phyloP scores from a whole-genome alignment of 2,113 vertebrate genomes.

The Ptilonorhynchus violaceus region DNA sequence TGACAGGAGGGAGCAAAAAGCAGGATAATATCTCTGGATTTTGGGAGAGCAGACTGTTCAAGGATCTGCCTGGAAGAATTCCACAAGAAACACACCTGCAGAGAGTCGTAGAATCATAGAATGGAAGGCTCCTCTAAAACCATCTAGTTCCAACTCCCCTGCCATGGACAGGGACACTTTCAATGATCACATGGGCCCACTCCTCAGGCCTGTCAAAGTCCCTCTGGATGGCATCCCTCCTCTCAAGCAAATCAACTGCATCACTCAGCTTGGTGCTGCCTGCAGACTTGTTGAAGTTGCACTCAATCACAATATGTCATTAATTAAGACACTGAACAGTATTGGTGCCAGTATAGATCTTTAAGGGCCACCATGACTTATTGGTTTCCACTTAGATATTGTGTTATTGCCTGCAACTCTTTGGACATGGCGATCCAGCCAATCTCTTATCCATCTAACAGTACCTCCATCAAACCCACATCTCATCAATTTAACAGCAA shows the following conservation, averaged over 20 bases:
- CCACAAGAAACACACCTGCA: neutral
- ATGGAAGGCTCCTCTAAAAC: neutral
- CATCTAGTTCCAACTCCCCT: neutral
- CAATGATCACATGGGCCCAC: rapidly evolving
- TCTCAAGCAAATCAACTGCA: neutral
- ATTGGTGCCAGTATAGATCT: neutral
- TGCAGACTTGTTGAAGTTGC: neutral
- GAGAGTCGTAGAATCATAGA: neutral
- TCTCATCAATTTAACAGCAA: neutral
- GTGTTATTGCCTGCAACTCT: neutral
- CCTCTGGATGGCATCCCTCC: neutral
- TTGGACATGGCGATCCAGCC: neutral
- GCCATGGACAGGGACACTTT: neutral
- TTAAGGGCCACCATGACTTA: neutral
- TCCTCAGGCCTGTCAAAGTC: neutral
- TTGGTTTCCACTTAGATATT: neutral
- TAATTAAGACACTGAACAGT: neutral
- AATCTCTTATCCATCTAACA: neutral
- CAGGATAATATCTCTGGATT: neutral
- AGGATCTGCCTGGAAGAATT: neutral
- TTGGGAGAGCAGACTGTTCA: neutral
- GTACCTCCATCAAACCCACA: neutral
- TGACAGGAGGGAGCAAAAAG: neutral
- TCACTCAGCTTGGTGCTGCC: neutral
- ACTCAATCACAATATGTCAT: too few species aligned